Conservation (phyloP, 2,888 invertebrate species). For the Acleris holmiana region DNA sequence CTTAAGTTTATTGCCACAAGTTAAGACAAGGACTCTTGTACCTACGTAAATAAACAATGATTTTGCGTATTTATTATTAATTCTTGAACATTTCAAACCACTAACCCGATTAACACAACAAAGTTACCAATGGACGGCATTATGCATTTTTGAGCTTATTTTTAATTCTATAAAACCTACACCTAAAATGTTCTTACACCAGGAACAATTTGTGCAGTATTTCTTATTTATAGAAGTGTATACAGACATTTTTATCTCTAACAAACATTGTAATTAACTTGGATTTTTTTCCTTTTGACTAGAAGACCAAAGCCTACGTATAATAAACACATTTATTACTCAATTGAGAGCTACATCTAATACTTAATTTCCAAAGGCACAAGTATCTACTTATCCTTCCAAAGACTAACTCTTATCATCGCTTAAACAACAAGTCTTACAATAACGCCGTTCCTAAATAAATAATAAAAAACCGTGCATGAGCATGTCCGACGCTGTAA, state of each 20-base stretch:
- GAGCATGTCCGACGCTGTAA: no score
- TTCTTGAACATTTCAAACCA: neutral
- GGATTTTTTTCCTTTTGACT: neutral
- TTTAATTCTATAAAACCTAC: slow-evolving; percentile 5
- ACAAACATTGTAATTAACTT: slow-evolving; percentile 21
- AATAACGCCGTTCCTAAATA: no score
- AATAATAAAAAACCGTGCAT: no score
- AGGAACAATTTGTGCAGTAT: slow-evolving; percentile 24
- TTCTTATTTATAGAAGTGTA: slow-evolving; percentile 30
- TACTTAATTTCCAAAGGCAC: slow-evolving; percentile 14
- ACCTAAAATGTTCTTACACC: slow-evolving; percentile 5
- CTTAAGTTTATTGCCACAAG: no score
- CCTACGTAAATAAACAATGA: neutral
- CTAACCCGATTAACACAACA: slow-evolving; percentile 2
- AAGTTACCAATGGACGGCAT: slow-evolving; percentile 30
- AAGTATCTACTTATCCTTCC: slow-evolving; percentile 4
- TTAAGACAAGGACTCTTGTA: no score
- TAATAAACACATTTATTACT: neutral
- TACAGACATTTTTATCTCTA: slow-evolving; percentile 25
- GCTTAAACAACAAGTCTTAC: no score
- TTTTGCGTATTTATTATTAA: neutral
- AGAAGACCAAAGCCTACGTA: slow-evolving; percentile 4
- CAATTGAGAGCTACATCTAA: no score
- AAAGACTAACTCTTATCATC: no score
- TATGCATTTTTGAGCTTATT: slow-evolving; percentile 28